Percentiles rank a stretch among this genome's conserved stretches.
These are phyloP conservation scores for Nephrocerus scutellatus DNA, from an alignment of 2,888 invertebrate species.

Conservation along the genomic window DNA sequence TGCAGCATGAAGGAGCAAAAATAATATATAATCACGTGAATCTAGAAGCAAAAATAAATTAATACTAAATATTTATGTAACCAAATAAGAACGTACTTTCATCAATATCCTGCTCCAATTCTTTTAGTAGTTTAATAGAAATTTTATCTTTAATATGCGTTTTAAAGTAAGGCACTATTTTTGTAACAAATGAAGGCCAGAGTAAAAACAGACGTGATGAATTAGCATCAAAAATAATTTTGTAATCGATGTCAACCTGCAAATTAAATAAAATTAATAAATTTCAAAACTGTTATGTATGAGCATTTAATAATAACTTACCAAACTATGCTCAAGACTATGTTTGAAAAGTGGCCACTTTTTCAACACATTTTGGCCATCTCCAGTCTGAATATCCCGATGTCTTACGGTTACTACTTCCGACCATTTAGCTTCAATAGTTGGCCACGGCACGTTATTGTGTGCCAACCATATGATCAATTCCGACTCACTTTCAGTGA, in stretches of 20 bases:
- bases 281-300: neutral
- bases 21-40: constrained; percentile 2
- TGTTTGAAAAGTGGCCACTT: constrained; percentile 15
- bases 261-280: constrained; percentile 4
- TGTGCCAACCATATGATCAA: constrained; percentile 3
- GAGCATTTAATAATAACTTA: constrained; percentile 2
- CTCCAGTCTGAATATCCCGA: constrained; percentile 1
- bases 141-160: constrained; percentile 1
- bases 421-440: neutral
- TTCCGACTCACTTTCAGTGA: constrained; percentile 1
- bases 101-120: constrained; percentile 7
- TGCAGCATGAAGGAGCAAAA: constrained; percentile 3
- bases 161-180: constrained; percentile 1
- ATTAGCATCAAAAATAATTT: constrained; percentile 3
- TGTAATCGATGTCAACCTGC: constrained; percentile 12
- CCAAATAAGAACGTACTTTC: constrained; percentile 6
- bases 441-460: no score
- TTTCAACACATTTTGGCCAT: constrained; percentile 4
- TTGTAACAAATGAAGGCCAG: constrained; percentile 1
- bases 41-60: neutral
- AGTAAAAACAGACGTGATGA: constrained; percentile 1
- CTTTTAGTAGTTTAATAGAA: neutral
- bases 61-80: constrained; percentile 1
- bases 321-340: constrained; percentile 9
- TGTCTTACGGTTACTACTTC: neutral